Conservation (phyloP, 92 coral and sea anemone species). For the Parazoanthus swiftii region DNA sequence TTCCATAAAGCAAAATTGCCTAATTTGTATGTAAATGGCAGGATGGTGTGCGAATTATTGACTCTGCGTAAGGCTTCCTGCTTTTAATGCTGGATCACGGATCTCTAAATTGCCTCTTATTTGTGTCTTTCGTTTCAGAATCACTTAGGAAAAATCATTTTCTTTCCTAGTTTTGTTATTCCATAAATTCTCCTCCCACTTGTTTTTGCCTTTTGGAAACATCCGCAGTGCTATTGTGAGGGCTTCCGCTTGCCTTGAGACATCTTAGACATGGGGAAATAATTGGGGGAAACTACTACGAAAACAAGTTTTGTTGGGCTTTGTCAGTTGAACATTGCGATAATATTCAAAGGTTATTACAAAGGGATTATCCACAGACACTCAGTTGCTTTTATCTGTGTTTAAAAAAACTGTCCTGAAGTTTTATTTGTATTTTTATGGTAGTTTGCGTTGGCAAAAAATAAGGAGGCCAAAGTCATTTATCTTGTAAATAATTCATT, state of each 20-base stretch:
- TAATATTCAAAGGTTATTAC: not conserved
- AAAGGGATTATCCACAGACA: not conserved
- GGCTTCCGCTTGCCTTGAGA: conserved; percentile 1
- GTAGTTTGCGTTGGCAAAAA: not conserved
- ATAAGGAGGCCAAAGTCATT: not conserved
- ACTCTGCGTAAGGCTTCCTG: conserved; percentile 21
- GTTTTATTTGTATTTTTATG: not conserved
- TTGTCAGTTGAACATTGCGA: not conserved
- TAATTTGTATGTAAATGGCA: conserved; percentile 25
- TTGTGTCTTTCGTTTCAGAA: conserved; percentile 23
- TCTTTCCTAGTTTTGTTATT: not conserved
- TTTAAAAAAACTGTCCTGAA: too few relatives aligned
- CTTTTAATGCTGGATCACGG: conserved; percentile 19
- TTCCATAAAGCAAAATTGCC: conserved; percentile 18
- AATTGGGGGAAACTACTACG: not conserved
- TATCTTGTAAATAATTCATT: conserved; percentile 27
- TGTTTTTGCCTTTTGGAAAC: not conserved
- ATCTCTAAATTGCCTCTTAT: conserved; percentile 15
- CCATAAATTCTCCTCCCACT: conserved; percentile 3
- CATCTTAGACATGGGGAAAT: not conserved
- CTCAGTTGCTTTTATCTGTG: not conserved
- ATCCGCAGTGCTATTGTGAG: conserved; percentile 9
- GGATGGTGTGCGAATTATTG: conserved; percentile 6
- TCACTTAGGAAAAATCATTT: conserved; percentile 16
- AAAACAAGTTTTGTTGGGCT: conserved; percentile 4